Conservation (phyloP, 1,140 invertebrate genomes). For the Macrobrachium nipponense region DNA sequence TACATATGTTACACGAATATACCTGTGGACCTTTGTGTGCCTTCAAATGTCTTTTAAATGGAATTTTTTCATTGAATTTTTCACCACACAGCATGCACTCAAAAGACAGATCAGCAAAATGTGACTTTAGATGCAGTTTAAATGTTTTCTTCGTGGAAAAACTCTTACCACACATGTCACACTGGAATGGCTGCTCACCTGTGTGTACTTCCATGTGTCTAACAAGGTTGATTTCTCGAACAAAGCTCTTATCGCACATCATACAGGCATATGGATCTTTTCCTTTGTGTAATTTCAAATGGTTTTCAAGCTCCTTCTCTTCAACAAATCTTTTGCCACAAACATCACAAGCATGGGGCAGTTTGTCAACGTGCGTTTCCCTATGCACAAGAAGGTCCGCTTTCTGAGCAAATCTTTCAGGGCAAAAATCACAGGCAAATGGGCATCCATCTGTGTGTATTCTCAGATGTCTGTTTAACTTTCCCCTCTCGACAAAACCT, state of each 20-base stretch:
- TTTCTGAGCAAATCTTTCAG: background rate
- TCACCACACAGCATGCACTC: too few relatives aligned
- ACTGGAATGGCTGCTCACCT: constrained; percentile 8
- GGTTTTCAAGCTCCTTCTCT: background rate
- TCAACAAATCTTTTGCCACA: constrained; percentile 16
- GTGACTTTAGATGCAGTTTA: too few relatives aligned
- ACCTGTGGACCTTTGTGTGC: too few relatives aligned
- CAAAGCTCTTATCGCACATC: background rate
- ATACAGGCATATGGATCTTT: background rate
- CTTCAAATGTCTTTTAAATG: too few relatives aligned
- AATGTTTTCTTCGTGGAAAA: background rate
- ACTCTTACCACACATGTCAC: background rate
- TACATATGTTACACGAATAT: too few relatives aligned
- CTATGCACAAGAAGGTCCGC: background rate
- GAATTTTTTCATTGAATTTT: too few relatives aligned
- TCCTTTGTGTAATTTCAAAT: constrained; percentile 6
- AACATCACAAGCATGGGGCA: background rate
- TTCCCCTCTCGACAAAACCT: background rate
- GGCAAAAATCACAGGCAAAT: background rate
- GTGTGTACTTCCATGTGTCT: constrained; percentile 6
- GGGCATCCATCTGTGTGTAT: constrained; percentile 15
- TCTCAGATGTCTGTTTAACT: constrained; percentile 3
- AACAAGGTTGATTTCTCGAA: background rate
- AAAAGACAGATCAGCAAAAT: too few relatives aligned
- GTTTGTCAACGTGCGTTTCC: background rate